Conservation (phyloP, 2,888 invertebrate genomes). For the Euzophera pinguis region DNA sequence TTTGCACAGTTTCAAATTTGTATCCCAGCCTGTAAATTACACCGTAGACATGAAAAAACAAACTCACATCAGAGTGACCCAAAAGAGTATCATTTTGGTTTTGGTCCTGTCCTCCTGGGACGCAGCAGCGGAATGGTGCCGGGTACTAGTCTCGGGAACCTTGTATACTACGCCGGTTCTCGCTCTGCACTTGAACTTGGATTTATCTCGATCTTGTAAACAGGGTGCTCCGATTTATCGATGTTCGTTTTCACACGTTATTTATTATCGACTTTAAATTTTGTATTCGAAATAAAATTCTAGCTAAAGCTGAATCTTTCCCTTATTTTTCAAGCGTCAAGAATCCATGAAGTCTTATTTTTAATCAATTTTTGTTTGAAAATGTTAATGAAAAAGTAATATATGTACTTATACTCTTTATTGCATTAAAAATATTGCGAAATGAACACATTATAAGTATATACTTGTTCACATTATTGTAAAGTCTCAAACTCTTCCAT, state of each 20-base stretch:
- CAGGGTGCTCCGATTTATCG: slow-evolving; percentile 41
- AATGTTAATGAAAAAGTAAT: too few species aligned
- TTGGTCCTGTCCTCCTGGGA: slow-evolving; percentile 40
- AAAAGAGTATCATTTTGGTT: slow-evolving; percentile 28
- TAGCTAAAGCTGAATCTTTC: too few species aligned
- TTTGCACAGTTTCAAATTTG: background rate
- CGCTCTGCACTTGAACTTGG: slow-evolving; percentile 72
- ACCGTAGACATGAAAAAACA: background rate
- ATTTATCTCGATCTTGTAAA: slow-evolving; percentile 71
- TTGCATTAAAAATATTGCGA: too few species aligned
- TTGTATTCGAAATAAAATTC: too few species aligned
- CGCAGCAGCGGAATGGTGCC: slow-evolving; percentile 52
- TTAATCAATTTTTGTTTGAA: too few species aligned
- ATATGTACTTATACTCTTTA: too few species aligned
- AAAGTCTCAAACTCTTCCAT: too few species aligned
- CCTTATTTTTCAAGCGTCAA: too few species aligned
- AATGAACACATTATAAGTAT: too few species aligned
- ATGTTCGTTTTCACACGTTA: slow-evolving; percentile 10
- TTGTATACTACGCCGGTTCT: slow-evolving; percentile 63
- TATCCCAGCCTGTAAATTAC: background rate
- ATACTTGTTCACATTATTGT: too few species aligned
- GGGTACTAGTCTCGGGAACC: slow-evolving; percentile 53
- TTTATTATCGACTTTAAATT: too few species aligned
- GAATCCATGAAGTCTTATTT: too few species aligned
- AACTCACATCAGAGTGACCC: slow-evolving; percentile 40